phyloP scores from a whole-genome alignment of 1,140 invertebrate genomes.

The Forficula auricularia region DNA sequence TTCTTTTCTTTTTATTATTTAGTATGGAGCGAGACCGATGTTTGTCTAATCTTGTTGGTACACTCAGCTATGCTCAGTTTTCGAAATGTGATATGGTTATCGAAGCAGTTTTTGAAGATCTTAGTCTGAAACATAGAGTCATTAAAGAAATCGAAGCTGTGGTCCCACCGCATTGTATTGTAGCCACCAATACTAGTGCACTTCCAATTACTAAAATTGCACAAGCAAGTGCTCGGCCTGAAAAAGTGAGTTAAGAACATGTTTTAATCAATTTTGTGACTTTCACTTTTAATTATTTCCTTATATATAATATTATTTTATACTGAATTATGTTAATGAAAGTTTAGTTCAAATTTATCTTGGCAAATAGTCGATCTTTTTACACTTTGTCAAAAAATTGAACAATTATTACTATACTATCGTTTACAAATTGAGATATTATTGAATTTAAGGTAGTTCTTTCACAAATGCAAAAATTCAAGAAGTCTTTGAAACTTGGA shows the following conservation, averaged over 20 bases:
- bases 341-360: no score
- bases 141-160: slow-evolving; percentile 86
- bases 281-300: background rate
- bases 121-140: slow-evolving; percentile 90
- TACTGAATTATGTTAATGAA: no score
- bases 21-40: slow-evolving; percentile 63
- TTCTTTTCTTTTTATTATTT: no score
- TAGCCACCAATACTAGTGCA: slow-evolving; percentile 96
- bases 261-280: background rate
- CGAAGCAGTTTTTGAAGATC: slow-evolving; percentile 97
- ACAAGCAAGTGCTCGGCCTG: slow-evolving; percentile 73
- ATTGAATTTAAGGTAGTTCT: no score
- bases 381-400: no score
- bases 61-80: slow-evolving; percentile 73
- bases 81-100: slow-evolving; percentile 86
- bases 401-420: no score
- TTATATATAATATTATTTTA: no score
- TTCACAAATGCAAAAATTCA: no score
- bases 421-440: no score
- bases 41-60: slow-evolving; percentile 60
- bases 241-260: slow-evolving; percentile 55
- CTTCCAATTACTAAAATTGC: slow-evolving; percentile 93
- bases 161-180: slow-evolving; percentile 75
- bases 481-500: no score
- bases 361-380: no score